Evolutionary conservation across 2,113 vertebrate species (phyloP).

Genomic region (Stegastes partitus): DNA sequence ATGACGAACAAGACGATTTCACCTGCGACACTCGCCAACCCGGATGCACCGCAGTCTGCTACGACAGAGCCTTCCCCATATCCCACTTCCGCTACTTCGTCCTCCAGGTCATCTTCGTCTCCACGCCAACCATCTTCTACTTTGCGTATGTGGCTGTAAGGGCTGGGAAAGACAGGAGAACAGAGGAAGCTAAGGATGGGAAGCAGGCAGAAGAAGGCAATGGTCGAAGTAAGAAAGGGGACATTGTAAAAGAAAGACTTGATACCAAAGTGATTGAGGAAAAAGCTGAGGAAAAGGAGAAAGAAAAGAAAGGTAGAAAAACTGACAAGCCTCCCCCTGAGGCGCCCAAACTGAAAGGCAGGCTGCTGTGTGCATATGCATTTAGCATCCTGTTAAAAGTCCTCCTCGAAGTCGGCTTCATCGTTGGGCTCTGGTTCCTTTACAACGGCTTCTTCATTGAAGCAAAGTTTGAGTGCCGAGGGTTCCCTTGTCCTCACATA

Average conservation of each 20-base stretch:
- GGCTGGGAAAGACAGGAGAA: conserved; percentile 76
- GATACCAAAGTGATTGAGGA: conserved; percentile 69
- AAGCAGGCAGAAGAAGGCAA: conserved; percentile 32
- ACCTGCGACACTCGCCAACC: conserved; percentile 95
- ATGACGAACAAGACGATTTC: conserved; percentile 93
- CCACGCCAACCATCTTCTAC: conserved; percentile 94
- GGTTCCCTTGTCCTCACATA: conserved; percentile 89
- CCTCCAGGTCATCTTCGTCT: conserved; percentile 97
- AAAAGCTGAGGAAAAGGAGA: conserved; percentile 45
- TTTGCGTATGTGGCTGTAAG: conserved; percentile 92
- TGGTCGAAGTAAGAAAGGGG: conserved; percentile 59
- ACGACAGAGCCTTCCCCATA: conserved; percentile 95
- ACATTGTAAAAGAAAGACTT: conserved; percentile 53
- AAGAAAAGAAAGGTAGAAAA: conserved; percentile 21
- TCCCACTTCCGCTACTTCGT: conserved; percentile 98
- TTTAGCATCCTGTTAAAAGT: conserved; percentile 90
- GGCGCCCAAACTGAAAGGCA: conserved; percentile 83
- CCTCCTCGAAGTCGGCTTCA: conserved; percentile 91
- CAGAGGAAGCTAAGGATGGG: conserved; percentile 74
- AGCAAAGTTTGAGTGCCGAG: conserved; percentile 87
- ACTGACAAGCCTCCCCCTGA: conserved; percentile 5
- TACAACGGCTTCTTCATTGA: conserved; percentile 91
- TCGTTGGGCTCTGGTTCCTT: conserved; percentile 92
- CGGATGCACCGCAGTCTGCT: conserved; percentile 93
- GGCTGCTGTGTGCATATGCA: conserved; percentile 90